These are phyloP conservation scores for Adoxophyes honmai DNA, from an alignment of 1,140 invertebrate species.

Conservation along the genomic window DNA sequence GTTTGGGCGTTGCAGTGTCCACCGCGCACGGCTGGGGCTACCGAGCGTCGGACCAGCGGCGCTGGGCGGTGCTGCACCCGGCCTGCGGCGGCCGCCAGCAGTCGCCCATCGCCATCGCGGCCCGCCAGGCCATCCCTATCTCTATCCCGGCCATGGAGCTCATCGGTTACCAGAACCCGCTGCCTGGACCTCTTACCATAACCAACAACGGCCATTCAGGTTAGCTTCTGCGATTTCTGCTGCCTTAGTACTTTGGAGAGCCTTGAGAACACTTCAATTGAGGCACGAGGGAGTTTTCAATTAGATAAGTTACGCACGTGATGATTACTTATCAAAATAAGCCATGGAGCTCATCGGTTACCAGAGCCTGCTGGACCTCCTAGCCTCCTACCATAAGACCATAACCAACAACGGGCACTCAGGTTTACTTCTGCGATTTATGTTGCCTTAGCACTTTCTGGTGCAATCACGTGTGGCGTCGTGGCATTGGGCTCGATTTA, in stretches of 20 bases:
- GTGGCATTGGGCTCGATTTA: no score
- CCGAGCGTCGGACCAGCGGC: conserved; percentile 80
- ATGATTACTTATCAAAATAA: no score
- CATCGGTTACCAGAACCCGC: conserved; percentile 82
- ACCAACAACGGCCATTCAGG: conserved; percentile 84
- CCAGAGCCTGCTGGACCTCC: conserved; percentile 81
- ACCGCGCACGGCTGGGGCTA: conserved; percentile 72
- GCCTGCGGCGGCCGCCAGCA: conserved; percentile 81
- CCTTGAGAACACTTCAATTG: no score
- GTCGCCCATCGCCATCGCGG: conserved; percentile 81
- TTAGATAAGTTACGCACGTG: no score
- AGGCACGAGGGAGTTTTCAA: no score
- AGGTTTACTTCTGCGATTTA: conserved; percentile 62
- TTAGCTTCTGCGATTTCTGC: conserved; percentile 39
- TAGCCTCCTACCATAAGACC: conserved; percentile 77
- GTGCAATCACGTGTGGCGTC: no score
- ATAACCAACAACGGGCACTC: conserved; percentile 84
- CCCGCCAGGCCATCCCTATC: conserved; percentile 79
- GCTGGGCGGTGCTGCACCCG: conserved; percentile 79
- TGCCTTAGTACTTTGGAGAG: not conserved
- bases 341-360: conserved; percentile 85
- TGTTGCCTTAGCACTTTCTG: not conserved
- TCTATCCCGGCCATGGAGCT: conserved; percentile 84
- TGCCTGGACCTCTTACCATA: conserved; percentile 78
- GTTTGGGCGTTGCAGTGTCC: conserved; percentile 2